Evolutionary conservation across 1,140 invertebrate genomes (phyloP).

Genomic region (Armadillidium nasatum): DNA sequence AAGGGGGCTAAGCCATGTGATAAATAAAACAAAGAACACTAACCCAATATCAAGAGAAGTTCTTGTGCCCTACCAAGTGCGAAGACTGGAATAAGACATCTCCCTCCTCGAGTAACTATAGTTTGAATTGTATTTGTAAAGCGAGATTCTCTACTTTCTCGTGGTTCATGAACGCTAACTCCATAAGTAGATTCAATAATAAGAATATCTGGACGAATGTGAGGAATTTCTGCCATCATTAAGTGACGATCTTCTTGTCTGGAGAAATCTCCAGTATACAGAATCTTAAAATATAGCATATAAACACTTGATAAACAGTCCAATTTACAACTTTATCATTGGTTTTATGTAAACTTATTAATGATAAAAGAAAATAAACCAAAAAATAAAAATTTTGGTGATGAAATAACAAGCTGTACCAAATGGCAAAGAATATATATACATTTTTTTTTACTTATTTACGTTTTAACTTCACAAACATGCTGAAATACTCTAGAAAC

Average conservation of each 20-base stretch:
- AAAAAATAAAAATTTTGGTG: no score
- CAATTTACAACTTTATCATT: no score
- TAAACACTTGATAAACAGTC: no score
- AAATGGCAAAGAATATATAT: no score
- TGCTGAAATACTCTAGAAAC: conserved; percentile 17
- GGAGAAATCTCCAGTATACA: conserved; percentile 99
- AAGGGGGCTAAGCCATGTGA: not conserved
- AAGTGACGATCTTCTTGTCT: conserved; percentile 97
- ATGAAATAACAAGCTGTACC: no score
- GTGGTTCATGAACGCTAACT: conserved; percentile 96
- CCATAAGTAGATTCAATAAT: conserved; percentile 95
- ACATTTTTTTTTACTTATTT: no score
- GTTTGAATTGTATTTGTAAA: conserved; percentile 94
- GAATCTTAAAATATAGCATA: conserved; percentile 57
- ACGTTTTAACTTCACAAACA: no score
- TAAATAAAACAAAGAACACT: conserved; percentile 28
- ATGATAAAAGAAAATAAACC: no score
- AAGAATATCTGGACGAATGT: conserved; percentile 89
- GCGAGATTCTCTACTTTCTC: conserved; percentile 89
- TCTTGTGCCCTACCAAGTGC: conserved; percentile 96
- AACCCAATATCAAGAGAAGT: conserved; percentile 83
- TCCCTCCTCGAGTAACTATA: conserved; percentile 89
- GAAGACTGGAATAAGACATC: conserved; percentile 98
- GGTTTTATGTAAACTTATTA: no score
- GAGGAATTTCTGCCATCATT: conserved; percentile 98